Conservation (phyloP, 2,797 vertebrate species). For the Mormyrus proboscirostris region DNA sequence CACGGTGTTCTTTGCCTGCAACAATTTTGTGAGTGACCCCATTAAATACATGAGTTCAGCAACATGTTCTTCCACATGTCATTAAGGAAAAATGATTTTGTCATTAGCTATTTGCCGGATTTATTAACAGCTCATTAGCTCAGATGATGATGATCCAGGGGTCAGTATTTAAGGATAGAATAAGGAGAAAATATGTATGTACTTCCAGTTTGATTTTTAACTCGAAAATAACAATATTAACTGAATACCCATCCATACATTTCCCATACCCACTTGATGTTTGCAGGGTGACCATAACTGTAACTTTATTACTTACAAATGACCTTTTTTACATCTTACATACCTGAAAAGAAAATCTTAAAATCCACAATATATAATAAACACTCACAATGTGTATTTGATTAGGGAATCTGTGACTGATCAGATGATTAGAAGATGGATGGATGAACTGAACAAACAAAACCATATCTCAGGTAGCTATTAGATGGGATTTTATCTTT, state of each 20-base stretch:
- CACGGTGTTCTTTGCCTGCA: background rate
- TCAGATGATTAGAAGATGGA: background rate
- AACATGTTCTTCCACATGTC: background rate
- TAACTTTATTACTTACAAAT: background rate
- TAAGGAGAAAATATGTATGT: background rate
- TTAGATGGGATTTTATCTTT: background rate
- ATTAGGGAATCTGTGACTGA: background rate
- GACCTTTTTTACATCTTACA: background rate
- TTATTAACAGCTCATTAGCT: background rate
- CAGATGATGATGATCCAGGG: background rate
- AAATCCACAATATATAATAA: background rate
- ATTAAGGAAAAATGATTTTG: background rate
- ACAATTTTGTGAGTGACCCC: background rate
- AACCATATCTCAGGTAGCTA: background rate
- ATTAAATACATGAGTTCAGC: background rate
- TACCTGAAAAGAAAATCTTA: background rate
- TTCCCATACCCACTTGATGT: background rate
- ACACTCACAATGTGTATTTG: background rate
- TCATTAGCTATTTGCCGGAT: background rate
- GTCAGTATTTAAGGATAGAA: background rate
- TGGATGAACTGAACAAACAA: background rate
- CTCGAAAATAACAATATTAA: background rate
- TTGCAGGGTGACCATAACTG: background rate
- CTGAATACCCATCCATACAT: background rate
- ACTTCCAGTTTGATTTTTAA: background rate